A percentile compares a stretch with the other conserved stretches of the same genome.
Conservation (phyloP, 1,140 invertebrate genomes). For the Zaprionus camerounensis region DNA sequence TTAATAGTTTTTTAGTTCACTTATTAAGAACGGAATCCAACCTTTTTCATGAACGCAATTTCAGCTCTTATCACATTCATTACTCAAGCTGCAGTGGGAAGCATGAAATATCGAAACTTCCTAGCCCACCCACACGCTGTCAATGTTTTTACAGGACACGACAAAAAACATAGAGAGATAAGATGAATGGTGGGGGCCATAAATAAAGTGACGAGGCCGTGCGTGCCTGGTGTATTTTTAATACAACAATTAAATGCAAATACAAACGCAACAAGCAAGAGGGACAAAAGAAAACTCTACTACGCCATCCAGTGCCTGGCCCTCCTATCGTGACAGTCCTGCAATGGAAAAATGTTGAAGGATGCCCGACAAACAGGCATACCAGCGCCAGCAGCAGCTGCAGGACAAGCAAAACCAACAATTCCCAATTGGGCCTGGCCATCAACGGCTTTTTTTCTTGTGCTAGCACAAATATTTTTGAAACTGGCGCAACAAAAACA, state of each 20-base stretch:
- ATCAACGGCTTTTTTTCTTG: constrained; percentile 70
- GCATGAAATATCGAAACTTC: constrained; percentile 40
- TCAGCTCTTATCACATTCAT: constrained; percentile 28
- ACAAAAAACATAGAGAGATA: constrained; percentile 32
- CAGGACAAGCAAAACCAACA: constrained; percentile 43
- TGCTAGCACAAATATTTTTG: constrained; percentile 68
- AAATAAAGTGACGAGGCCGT: constrained; percentile 59
- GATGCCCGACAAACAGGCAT: constrained; percentile 40
- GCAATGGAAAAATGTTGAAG: constrained; percentile 59
- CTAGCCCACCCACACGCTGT: constrained; percentile 66
- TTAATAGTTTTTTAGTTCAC: not conserved
- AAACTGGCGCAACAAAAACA: constrained; percentile 53
- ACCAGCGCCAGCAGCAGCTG: constrained; percentile 39
- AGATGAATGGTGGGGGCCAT: constrained; percentile 46
- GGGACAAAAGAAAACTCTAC: not conserved
- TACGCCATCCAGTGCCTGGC: not conserved
- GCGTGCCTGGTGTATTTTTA: constrained; percentile 70
- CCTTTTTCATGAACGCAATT: not conserved
- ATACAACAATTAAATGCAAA: constrained; percentile 81
- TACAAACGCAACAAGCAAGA: constrained; percentile 58
- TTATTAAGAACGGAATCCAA: not conserved
- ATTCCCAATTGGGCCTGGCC: constrained; percentile 41
- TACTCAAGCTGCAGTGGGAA: constrained; percentile 9
- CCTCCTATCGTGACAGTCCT: constrained; percentile 4
- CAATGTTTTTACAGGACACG: constrained; percentile 47